Evolutionary conservation across 2,888 invertebrate genomes (phyloP).

Genomic region (Phengaris arion): DNA sequence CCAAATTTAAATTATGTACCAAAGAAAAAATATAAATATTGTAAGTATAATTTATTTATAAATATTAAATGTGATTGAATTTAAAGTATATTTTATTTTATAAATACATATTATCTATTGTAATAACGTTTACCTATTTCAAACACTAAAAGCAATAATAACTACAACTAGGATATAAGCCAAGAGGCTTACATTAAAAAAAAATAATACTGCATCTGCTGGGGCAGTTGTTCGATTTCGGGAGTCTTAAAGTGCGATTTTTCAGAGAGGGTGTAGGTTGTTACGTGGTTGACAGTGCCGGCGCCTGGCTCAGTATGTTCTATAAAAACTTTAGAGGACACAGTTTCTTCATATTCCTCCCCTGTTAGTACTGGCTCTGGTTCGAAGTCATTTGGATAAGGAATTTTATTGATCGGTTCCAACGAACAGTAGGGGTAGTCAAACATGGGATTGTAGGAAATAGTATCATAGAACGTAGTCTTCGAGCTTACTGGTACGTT

Average conservation of each 20-base stretch:
- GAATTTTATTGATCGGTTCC: constrained; percentile 53
- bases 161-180: constrained; percentile 26
- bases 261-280: constrained; percentile 65
- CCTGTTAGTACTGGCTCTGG: constrained; percentile 63
- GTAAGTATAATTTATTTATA: constrained; percentile 58
- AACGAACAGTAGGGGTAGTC: constrained; percentile 53
- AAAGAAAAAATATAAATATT: constrained; percentile 42
- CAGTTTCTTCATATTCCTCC: constrained; percentile 67
- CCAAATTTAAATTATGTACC: constrained; percentile 46
- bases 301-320: constrained; percentile 62
- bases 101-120: neutral
- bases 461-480: constrained; percentile 59
- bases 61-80: constrained; percentile 43
- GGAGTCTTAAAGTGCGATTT: constrained; percentile 66
- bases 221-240: constrained; percentile 60
- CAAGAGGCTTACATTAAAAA: constrained; percentile 52
- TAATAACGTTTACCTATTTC: neutral
- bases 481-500: constrained; percentile 49
- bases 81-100: neutral
- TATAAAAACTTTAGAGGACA: constrained; percentile 62
- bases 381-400: constrained; percentile 48
- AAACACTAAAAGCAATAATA: constrained; percentile 4
- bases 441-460: constrained; percentile 50
- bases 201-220: constrained; percentile 71
- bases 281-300: constrained; percentile 66